Base-by-base conservation (phyloP, 2,113 vertebrate genomes). In the Menidia beryllina region DNA sequence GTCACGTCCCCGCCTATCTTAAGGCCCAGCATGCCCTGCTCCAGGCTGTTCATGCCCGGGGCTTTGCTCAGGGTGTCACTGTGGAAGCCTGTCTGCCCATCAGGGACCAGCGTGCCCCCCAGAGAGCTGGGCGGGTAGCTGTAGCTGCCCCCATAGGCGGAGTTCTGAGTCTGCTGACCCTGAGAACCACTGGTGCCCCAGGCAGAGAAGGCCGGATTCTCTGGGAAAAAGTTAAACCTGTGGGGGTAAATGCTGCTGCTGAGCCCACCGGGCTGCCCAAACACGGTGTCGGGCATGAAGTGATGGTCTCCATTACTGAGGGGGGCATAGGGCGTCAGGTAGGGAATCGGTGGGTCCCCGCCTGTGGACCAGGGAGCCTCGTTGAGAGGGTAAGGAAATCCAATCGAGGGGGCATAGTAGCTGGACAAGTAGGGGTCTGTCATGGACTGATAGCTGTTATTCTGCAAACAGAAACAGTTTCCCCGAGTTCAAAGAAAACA, bases 301-400 rank as follows among this genome's bases (percentile, higher is more conserved):
- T 97, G 97, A 75, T 98, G 97, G 91, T 99, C 97, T 85, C 97
- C 97, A 6, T 98, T 99, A 89, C 95, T 98, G 77, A 98, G 96
- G 41, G 97, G 97, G 86, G 97, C 96, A 24, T 98, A 98, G n/a
- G 97, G 95, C 27, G 97, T 96, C 79, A 99, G 94, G 92, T 98
- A 99, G 0, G 97, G 97, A 45, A 99, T 96, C 0, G 97, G 97
- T 75, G 97, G 97, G 84, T 99, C 97, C 49, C 97, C 97, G 67
- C 96, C 97, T 4, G 97, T 98, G 25, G 97, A 99, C 97, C 97
- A 99, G 0, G 97, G 97, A 23, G 97, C 97, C 92, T 98, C 97
- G 78, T 93, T 98, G 86, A 99, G 95, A 63, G 97, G 97, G 86
- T 97, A 99, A 21, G 97, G 96, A 75, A 98, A 99, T 34, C 97